Evolutionary conservation across 2,113 vertebrate genomes (phyloP).

Genomic region (Pygoscelis antarcticus): DNA sequence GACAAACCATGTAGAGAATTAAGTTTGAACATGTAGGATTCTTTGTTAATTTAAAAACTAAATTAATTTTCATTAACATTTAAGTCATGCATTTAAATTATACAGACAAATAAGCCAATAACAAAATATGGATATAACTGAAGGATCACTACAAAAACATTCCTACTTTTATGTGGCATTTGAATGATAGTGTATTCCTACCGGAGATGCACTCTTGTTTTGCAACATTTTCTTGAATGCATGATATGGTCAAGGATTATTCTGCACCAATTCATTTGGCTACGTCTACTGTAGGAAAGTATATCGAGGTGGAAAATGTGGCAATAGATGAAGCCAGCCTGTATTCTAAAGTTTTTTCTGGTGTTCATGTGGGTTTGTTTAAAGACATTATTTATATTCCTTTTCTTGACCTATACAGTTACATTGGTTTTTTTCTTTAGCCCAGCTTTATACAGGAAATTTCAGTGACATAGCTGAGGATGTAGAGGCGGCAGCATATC

Average conservation of each 20-base stretch:
- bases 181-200: background rate
- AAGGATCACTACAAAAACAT: background rate
- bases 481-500: background rate
- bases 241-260: background rate
- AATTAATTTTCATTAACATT: background rate
- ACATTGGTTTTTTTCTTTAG: background rate
- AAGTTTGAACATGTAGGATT: background rate
- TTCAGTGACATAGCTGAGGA: background rate
- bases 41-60: background rate
- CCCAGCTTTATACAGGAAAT: background rate
- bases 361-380: background rate
- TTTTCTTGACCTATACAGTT: background rate
- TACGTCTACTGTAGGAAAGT: background rate
- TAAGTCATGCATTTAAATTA: background rate
- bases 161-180: background rate
- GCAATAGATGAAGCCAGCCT: background rate
- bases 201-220: background rate
- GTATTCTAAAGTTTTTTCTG: background rate
- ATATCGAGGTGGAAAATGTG: background rate
- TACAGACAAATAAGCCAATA: background rate
- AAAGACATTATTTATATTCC: background rate
- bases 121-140: background rate
- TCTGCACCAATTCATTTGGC: background rate
- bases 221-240: background rate
- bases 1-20: background rate